Base-by-base conservation (phyloP, 2,888 invertebrate species). In the Pteria penguin region DNA sequence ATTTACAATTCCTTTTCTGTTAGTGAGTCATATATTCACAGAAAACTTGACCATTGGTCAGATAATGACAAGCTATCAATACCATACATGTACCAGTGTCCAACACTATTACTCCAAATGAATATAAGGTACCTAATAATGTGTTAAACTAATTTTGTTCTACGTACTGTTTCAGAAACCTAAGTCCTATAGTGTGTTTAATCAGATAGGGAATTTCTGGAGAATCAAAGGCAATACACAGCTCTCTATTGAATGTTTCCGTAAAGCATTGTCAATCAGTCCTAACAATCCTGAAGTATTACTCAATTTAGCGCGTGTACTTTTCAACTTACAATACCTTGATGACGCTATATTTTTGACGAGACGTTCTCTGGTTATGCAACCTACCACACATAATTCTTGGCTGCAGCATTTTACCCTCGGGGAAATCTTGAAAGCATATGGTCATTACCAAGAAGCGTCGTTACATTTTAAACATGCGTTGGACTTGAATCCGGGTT, bases 381-480 rank as follows among this genome's bases (percentile, higher is more conserved):
- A 96, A 32, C 95, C 96, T 0, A 96, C 96, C 89, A 78, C 61
- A 24, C 95, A 96, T 89, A 96, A 95, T 90, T 96, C 96, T 1
- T 97, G 97, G 97, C 96, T 96, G 89, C 97, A 97, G 92, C 96
- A 97, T 93, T 96, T 97, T 91, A 97, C 97, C 4, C 94, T 97
- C 71, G 97, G 97, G 4, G 97, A 97, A 93, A 97, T 97, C 91
- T 96, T 97, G 90, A 97, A 96, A 93, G 96, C 96, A 0, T 96
- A 96, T 89, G 97, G 97, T 84, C 96, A 96, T 90, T 96, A 96
- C 93, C 95, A 96, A 93, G 97, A 97, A 92, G 97, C 97, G 54
- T 94, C 95, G 54, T 94, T 96, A 80, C 96, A 97, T 92, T 94
- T 97, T 81, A 94, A 95, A 84, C 96, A 96, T 89, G 95, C 96